phyloP scores from a whole-genome alignment of 2,797 vertebrate genomes.

The Darevskia mixta region DNA sequence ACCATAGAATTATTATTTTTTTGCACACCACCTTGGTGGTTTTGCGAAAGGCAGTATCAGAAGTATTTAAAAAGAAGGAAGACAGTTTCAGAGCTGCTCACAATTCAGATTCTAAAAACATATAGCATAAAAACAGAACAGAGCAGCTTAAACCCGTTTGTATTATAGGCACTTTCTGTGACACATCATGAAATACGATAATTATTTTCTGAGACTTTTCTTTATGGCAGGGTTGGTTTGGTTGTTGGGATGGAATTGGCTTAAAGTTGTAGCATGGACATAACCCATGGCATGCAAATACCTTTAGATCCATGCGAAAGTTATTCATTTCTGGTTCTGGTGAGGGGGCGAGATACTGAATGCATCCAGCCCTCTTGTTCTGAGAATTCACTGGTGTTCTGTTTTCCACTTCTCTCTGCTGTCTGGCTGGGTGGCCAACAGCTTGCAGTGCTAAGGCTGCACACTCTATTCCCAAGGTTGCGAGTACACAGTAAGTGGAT shows the following conservation, averaged over 20 bases:
- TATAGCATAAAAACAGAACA: not conserved
- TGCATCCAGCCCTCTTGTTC: not conserved
- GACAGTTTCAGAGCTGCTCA: not conserved
- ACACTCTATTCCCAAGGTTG: constrained; percentile 59
- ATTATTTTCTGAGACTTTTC: not conserved
- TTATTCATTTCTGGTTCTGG: constrained; percentile 42
- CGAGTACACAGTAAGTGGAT: constrained; percentile 51
- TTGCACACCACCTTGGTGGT: too few relatives aligned
- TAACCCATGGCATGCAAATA: not conserved
- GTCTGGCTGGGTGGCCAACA: constrained; percentile 61
- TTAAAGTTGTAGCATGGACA: not conserved
- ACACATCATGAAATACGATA: not conserved
- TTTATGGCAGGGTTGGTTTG: not conserved
- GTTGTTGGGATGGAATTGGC: not conserved
- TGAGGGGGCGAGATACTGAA: not conserved
- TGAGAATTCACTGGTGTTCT: not conserved
- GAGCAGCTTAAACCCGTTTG: not conserved
- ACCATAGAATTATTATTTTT: too few relatives aligned
- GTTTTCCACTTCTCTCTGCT: constrained; percentile 54
- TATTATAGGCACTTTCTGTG: not conserved
- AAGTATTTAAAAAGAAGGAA: too few relatives aligned
- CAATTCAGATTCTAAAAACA: not conserved
- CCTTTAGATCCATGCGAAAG: constrained; percentile 35
- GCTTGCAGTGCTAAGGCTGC: constrained; percentile 64
- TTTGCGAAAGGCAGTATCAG: too few relatives aligned